phyloP scores from a whole-genome alignment of 1,140 invertebrate species.

The Dufourea novaeangliae region DNA sequence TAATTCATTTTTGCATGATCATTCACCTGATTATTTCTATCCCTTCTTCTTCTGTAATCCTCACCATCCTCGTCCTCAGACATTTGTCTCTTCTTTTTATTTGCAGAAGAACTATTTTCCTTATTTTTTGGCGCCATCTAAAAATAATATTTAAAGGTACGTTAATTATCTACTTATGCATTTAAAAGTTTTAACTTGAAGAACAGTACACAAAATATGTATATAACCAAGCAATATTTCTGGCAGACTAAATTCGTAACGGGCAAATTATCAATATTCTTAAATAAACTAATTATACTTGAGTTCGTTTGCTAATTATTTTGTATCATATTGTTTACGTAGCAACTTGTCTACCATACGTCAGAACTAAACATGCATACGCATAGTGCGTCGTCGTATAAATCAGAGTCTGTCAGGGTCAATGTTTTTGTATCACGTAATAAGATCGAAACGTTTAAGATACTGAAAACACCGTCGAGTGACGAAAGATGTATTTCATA shows the following conservation, averaged over 20 bases:
- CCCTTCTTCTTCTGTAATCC: conserved; percentile 90
- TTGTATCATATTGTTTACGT: conserved; percentile 18
- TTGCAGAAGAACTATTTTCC: conserved; percentile 67
- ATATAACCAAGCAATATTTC: too few species aligned
- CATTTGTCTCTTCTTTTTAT: conserved; percentile 68
- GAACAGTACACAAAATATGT: too few species aligned
- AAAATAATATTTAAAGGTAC: conserved; percentile 36
- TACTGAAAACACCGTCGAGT: background rate
- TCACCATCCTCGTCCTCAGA: conserved; percentile 87
- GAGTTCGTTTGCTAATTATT: background rate
- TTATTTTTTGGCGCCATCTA: conserved; percentile 81
- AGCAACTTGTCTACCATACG: background rate
- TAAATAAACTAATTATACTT: too few species aligned
- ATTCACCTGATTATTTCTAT: conserved; percentile 91
- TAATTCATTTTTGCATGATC: conserved; percentile 1
- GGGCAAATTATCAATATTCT: too few species aligned
- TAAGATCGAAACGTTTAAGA: conserved; percentile 17
- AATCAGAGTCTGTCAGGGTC: conserved; percentile 50
- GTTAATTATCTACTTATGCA: background rate
- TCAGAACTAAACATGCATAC: conserved; percentile 13
- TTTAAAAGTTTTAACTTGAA: background rate
- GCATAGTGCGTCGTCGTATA: conserved; percentile 19
- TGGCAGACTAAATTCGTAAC: too few species aligned
- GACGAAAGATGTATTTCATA: background rate
- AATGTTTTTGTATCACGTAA: conserved; percentile 57